Base-by-base conservation (phyloP, 2,797 vertebrate species). In the Oreochromis grahami region DNA sequence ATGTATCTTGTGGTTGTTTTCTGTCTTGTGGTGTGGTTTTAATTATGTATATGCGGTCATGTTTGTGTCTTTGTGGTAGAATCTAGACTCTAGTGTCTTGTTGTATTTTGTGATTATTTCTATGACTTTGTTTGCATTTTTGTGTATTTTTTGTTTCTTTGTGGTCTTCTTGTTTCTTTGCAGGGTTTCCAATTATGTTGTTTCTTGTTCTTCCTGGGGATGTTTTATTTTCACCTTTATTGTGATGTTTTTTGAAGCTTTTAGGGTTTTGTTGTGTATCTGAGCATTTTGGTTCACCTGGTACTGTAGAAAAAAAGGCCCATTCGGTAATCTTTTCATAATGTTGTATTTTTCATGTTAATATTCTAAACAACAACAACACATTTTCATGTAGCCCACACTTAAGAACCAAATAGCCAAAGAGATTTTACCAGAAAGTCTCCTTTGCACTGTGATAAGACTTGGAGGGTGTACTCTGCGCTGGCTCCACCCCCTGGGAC, bases 361-460 rank as follows among this genome's bases (percentile, higher is more conserved):
- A 70, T 17, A 17, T 26, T 70, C 63, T 43, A 17, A 26, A 63
- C 7, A 63, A 43, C 43, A 43, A 43, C 6, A 70, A 24, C 21
- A 70, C 63, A 70, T 70, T 45, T 63, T 72, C 19, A 4, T 26
- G 6, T 9, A 48, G 14, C 15, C 24, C 6, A 21, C 17, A 12
- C 26, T 43, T n/a, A 21, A 17, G 11, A 58, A 53, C n/a, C 34
- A 32, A 56, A n/a, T 32, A 76, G 8, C 43, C 38, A 43, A 14
- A 76, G 0, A 63, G 8, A 10, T 26, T 94, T 97, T 95, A 99
- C 98, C 98, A 98, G 96, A 84, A 98, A 95, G 94, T 99, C 95
- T 92, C 98, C 98, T 94, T 95, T 97, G 56, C 97, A 95, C 91
- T 98, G 96, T 86, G 97, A 98, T 85, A 99, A 97, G 95, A 97